These are phyloP conservation scores for Delphinapterus leucas DNA, from an alignment of 2,113 vertebrate genomes.

Conservation along the genomic window DNA sequence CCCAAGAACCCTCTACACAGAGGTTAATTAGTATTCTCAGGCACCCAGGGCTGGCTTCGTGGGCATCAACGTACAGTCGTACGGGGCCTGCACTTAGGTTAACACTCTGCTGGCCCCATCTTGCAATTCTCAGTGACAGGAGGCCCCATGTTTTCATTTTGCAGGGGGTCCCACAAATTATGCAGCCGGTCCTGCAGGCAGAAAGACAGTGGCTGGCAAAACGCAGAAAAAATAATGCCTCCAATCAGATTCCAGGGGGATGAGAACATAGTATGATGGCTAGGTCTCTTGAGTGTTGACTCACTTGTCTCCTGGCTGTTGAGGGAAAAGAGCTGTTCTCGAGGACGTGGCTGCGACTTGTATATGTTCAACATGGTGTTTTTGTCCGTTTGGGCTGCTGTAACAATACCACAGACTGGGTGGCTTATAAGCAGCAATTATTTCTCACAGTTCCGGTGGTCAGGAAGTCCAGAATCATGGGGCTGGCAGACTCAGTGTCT, in stretches of 20 bases:
- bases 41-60: background rate
- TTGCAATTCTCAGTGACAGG: background rate
- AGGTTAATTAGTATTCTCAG: background rate
- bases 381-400: background rate
- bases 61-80: background rate
- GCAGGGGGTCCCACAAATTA: background rate
- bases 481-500: background rate
- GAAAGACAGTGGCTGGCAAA: background rate
- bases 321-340: background rate
- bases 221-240: background rate
- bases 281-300: background rate
- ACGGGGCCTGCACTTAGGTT: background rate
- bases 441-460: background rate
- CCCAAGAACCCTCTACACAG: background rate
- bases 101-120: background rate
- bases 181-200: background rate
- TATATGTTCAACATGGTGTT: background rate
- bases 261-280: background rate
- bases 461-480: background rate
- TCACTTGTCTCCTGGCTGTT: background rate
- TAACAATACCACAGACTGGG: background rate
- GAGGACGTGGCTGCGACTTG: background rate
- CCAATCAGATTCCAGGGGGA: background rate
- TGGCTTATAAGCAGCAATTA: background rate
- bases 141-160: background rate